Conservation (phyloP, 1,140 invertebrate species). For the Belonocnema kinseyi region DNA sequence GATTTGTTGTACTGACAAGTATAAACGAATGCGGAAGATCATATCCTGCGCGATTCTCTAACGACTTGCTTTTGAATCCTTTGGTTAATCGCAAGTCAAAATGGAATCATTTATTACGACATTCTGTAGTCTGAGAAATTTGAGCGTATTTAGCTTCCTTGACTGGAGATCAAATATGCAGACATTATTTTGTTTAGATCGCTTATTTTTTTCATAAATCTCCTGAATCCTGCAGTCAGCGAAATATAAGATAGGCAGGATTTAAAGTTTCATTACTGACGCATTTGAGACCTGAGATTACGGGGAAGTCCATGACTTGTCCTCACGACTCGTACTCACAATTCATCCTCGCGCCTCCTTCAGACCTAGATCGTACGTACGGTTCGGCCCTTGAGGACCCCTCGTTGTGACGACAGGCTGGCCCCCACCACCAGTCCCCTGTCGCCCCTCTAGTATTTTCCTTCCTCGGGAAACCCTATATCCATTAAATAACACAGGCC, state of each 20-base stretch:
- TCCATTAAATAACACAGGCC: no score
- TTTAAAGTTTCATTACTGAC: slow-evolving; percentile 10
- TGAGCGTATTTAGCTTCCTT: slow-evolving; percentile 18
- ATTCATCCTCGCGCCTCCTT: no score
- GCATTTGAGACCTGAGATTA: not conserved
- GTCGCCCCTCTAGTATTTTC: no score
- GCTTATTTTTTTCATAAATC: slow-evolving; percentile 8
- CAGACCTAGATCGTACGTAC: no score
- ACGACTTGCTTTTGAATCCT: not conserved
- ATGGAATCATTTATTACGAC: not conserved
- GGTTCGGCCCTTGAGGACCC: no score
- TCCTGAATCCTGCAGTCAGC: slow-evolving; percentile 8
- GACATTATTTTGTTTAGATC: slow-evolving; percentile 6
- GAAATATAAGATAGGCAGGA: slow-evolving; percentile 27
- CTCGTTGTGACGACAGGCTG: no score
- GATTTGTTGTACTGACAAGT: slow-evolving; percentile 17
- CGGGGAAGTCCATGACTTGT: no score
- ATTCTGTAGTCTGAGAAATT: slow-evolving; percentile 9
- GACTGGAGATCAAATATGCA: not conserved
- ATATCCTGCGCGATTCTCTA: slow-evolving; percentile 28
- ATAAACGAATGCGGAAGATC: slow-evolving; percentile 23
- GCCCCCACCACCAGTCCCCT: no score
- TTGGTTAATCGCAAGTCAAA: not conserved
- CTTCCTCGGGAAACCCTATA: no score
- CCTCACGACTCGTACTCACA: no score